Conservation (phyloP, 2,797 vertebrate genomes). For the Pogonophryne albipinna region DNA sequence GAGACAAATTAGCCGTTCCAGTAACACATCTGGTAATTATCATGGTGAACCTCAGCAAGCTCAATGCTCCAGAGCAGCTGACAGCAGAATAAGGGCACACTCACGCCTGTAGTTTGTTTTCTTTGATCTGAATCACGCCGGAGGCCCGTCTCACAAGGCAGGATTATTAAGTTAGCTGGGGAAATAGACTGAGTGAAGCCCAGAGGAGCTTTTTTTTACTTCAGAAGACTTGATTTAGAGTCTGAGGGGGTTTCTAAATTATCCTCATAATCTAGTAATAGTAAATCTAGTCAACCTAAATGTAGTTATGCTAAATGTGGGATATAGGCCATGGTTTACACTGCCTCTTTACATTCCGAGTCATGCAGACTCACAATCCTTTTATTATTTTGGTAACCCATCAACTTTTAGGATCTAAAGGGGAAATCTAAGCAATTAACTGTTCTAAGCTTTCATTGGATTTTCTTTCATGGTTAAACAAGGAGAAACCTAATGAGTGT, state of each 20-base stretch:
- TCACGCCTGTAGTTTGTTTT: slow-evolving; percentile 41
- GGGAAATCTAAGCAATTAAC: background rate
- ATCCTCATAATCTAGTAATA: slow-evolving; percentile 36
- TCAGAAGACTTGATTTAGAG: slow-evolving; percentile 25
- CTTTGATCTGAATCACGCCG: slow-evolving; percentile 53
- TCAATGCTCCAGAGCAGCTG: slow-evolving; percentile 31
- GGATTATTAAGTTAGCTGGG: slow-evolving; percentile 52
- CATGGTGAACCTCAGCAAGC: slow-evolving; percentile 49
- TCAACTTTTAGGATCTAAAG: background rate
- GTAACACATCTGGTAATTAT: slow-evolving; percentile 64
- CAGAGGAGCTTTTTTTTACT: slow-evolving; percentile 51
- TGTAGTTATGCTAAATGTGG: slow-evolving; percentile 34
- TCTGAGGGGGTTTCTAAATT: slow-evolving; percentile 17
- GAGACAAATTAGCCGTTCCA: slow-evolving; percentile 61
- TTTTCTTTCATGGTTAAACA: background rate
- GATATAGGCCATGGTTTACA: slow-evolving; percentile 2
- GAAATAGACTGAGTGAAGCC: slow-evolving; percentile 24
- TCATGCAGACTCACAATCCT: slow-evolving; percentile 6
- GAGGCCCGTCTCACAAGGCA: slow-evolving; percentile 32
- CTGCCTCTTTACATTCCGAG: background rate
- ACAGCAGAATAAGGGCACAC: slow-evolving; percentile 43
- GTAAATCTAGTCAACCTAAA: slow-evolving; percentile 39
- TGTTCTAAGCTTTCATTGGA: background rate
- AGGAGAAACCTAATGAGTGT: background rate
- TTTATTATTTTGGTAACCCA: slow-evolving; percentile 29